A percentile compares a stretch with the other conserved stretches of the same genome.
Evolutionary conservation across 2,113 vertebrate species (phyloP).

Genomic region (Prinia subflava): DNA sequence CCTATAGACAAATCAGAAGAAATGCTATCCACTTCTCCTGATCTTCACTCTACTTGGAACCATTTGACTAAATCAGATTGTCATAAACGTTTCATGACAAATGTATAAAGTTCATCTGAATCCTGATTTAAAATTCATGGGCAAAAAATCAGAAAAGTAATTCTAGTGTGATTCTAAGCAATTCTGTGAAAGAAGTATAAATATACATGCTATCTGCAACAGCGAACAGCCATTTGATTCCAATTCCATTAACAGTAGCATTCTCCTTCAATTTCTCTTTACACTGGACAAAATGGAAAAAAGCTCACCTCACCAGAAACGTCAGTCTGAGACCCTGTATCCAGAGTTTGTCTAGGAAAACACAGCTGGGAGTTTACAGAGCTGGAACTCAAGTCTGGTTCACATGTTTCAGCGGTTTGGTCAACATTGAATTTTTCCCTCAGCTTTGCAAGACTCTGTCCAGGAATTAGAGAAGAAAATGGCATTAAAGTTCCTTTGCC

Average conservation of each 20-base stretch:
- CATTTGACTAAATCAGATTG: neutral
- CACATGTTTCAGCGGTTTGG: slow-evolving; percentile 65
- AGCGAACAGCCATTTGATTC: neutral
- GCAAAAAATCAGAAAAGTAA: neutral
- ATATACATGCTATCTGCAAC: neutral
- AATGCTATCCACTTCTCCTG: neutral
- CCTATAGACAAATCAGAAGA: neutral
- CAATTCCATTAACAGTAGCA: neutral
- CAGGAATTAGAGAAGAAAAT: slow-evolving; percentile 13
- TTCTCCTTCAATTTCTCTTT: neutral
- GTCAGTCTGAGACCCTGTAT: slow-evolving; percentile 83
- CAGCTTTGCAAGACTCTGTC: slow-evolving; percentile 82
- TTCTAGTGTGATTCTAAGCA: neutral
- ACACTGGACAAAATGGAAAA: neutral
- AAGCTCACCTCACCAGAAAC: slow-evolving; percentile 82
- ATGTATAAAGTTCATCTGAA: neutral
- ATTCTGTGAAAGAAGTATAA: neutral
- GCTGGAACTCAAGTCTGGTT: slow-evolving; percentile 68
- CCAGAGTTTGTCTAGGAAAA: slow-evolving; percentile 79
- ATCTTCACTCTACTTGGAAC: neutral
- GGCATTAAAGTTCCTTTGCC: neutral
- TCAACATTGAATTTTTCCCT: slow-evolving; percentile 75
- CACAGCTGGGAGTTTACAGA: slow-evolving; percentile 66
- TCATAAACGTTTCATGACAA: neutral
- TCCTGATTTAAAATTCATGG: neutral